Evolutionary conservation across 30 jellyfish, hydroid and myxozoan genomes (phyloP), one percentile per base, ranked within the genome.

Genomic region (Chironex yamaguchii): DNA sequence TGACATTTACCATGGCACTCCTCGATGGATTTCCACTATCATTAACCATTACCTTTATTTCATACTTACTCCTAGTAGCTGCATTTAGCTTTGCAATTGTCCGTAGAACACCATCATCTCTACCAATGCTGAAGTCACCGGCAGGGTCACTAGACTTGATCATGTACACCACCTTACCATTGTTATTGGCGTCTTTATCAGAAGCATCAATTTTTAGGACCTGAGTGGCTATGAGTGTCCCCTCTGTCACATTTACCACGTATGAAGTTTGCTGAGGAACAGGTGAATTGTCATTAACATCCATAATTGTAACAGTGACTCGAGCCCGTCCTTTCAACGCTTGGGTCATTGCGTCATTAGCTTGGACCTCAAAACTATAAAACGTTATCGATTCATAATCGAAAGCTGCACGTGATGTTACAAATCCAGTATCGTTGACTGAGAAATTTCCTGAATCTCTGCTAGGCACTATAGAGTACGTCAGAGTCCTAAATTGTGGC

Each of bases 361-460:
- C 96, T 52, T 68, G 62, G 26, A 89, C 96, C 23, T 69, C 33
- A 80, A 93, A 88, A 29, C 64, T 83, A 81, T 88, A 89, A 1
- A 36, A 20, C 12, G 34, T 70, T 29, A 82, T 42, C 2, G 77
- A n/a, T 84, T 93, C 98, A 80, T 88, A 88, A 67, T 93, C 96
- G n/a, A 88, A 72, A 0, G 64, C 36, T 1, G 91, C 53, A 36
- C 86, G 14, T 30, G 65, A 58, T 26, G 79, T 76, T 34, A 93
- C 67, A 53, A 70, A 31, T 2, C 97, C 98, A 51, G 67, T 75
- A 29, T 51, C 75, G 62, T 48, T 50, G 21, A 82, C 42, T 24
- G 96, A 24, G 86, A 89, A 88, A 54, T 93, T 72, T 52, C 91
- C 86, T 1, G 97, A 93, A 76, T 93, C 98, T 22, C 54, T 22